Conservation (phyloP, 2,113 vertebrate species). For the Muscicapa adusta region DNA sequence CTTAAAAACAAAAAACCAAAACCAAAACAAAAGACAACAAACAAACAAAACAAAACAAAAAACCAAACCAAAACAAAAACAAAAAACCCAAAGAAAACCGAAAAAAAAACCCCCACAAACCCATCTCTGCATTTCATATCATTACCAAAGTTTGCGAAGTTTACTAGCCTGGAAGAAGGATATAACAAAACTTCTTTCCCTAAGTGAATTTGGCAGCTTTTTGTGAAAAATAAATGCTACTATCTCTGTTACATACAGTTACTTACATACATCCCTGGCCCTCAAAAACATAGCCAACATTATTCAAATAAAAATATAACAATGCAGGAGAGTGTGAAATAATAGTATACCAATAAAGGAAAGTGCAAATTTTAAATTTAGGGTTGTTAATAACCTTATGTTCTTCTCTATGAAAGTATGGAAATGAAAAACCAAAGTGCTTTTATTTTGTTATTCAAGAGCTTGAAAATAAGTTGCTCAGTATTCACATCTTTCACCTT, state of each 20-base stretch:
- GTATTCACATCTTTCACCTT: background rate
- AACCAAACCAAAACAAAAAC: background rate
- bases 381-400: background rate
- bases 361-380: background rate
- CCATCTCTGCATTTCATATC: background rate
- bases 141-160: background rate
- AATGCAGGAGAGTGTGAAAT: background rate
- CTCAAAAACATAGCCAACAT: background rate
- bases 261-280: rapidly evolving
- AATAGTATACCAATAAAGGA: background rate
- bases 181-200: background rate
- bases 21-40: background rate
- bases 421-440: background rate
- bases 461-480: background rate
- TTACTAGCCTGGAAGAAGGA: background rate
- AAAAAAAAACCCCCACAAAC: no score
- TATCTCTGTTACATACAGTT: background rate
- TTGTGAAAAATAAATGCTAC: background rate
- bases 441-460: background rate
- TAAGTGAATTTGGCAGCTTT: background rate
- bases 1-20: background rate
- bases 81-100: no score
- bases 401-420: background rate
- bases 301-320: background rate
- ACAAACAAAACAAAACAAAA: background rate